These are phyloP conservation scores for Salvelinus fontinalis DNA, from an alignment of 2,113 vertebrate species.

Conservation along the genomic window DNA sequence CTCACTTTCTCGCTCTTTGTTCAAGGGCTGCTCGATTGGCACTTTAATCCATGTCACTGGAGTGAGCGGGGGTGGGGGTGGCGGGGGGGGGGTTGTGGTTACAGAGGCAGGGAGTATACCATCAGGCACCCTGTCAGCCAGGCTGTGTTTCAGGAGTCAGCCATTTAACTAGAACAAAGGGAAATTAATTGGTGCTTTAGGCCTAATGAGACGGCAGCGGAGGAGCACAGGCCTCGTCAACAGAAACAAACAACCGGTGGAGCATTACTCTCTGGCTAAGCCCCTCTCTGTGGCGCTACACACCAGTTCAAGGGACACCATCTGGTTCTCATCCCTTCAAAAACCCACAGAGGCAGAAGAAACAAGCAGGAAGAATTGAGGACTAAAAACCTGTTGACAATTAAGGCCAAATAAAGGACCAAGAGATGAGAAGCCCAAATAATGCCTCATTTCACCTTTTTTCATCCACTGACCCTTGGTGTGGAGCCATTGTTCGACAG, in stretches of 20 bases:
- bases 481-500: slow-evolving; percentile 61
- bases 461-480: slow-evolving; percentile 73
- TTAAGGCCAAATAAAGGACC: slow-evolving; percentile 45
- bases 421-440: slow-evolving; percentile 58
- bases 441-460: slow-evolving; percentile 66
- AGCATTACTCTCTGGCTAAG: slow-evolving; percentile 69
- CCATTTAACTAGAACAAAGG: slow-evolving; percentile 86
- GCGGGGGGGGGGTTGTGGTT: neutral
- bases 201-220: slow-evolving; percentile 81
- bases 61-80: neutral
- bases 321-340: slow-evolving; percentile 71
- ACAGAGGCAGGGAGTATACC: neutral
- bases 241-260: slow-evolving; percentile 78
- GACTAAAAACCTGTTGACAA: slow-evolving; percentile 22
- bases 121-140: slow-evolving; percentile 43
- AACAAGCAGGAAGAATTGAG: slow-evolving; percentile 39
- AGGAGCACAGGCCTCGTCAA: slow-evolving; percentile 80
- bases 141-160: slow-evolving; percentile 75
- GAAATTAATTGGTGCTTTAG: slow-evolving; percentile 88
- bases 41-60: neutral
- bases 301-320: slow-evolving; percentile 76
- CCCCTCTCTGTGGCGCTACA: slow-evolving; percentile 69
- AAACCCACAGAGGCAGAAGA: slow-evolving; percentile 14
- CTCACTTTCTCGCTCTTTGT: slow-evolving; percentile 21
- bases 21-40: slow-evolving; percentile 22